These are phyloP conservation scores for Rissa tridactyla DNA, from an alignment of 2,113 vertebrate genomes.

Conservation along the genomic window DNA sequence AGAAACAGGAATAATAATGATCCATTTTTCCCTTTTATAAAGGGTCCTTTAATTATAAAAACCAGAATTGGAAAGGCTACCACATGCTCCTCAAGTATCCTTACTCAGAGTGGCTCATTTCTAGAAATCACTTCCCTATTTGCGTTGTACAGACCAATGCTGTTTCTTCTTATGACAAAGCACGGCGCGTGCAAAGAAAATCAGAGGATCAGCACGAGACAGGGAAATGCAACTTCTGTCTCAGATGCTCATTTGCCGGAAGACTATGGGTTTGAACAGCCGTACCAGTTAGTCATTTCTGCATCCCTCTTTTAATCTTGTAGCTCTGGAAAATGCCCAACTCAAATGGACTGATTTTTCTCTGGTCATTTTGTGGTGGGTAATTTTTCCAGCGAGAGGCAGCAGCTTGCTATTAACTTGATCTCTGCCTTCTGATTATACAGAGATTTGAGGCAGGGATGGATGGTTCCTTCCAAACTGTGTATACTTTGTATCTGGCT, in stretches of 20 bases:
- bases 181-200: rapidly evolving
- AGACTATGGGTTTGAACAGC: neutral
- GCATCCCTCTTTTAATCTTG: neutral
- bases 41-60: neutral
- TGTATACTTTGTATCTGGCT: neutral
- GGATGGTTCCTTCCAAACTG: neutral
- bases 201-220: neutral
- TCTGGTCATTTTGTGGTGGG: neutral
- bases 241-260: neutral
- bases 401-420: neutral
- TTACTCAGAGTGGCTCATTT: neutral
- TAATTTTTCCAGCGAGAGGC: neutral
- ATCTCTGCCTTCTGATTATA: neutral
- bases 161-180: neutral
- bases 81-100: neutral
- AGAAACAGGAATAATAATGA: neutral
- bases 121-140: neutral
- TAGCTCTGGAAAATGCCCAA: neutral
- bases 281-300: neutral
- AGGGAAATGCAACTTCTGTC: neutral
- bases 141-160: neutral
- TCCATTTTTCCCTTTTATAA: neutral
- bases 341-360: neutral
- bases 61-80: neutral
- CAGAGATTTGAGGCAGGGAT: neutral